These are phyloP conservation scores for Drosophila prolongata DNA, from an alignment of 2,888 invertebrate species.

Conservation along the genomic window DNA sequence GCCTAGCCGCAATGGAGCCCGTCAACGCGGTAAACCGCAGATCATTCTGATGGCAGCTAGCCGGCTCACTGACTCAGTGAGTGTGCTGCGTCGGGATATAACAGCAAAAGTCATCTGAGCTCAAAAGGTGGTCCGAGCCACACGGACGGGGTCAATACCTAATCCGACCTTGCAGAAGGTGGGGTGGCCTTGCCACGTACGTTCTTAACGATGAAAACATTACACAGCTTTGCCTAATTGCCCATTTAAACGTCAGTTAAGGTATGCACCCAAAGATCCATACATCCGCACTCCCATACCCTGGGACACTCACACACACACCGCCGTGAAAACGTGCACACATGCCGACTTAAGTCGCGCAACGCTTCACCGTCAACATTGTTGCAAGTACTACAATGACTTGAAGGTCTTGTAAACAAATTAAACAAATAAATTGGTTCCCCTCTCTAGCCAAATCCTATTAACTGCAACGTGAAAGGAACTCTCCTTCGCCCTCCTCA, in stretches of 20 bases:
- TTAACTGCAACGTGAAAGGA: slow-evolving; percentile 60
- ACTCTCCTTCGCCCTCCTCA: slow-evolving; percentile 13
- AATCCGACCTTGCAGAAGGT: not conserved
- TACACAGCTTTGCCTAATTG: slow-evolving; percentile 64
- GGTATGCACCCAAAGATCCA: slow-evolving; percentile 14
- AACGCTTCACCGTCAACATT: slow-evolving; percentile 23
- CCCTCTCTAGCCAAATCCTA: slow-evolving; percentile 66
- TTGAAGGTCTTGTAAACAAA: slow-evolving; percentile 65
- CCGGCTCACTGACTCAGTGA: slow-evolving; percentile 5
- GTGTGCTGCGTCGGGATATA: not conserved
- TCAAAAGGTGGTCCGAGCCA: not conserved
- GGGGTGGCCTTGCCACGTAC: slow-evolving; percentile 10
- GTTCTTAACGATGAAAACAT: slow-evolving; percentile 48
- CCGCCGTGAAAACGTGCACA: slow-evolving; percentile 11
- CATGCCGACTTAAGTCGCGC: not conserved
- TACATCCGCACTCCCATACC: not conserved
- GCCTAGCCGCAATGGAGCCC: too few species aligned
- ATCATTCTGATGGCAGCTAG: slow-evolving; percentile 3
- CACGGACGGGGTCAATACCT: too few species aligned
- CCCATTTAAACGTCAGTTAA: slow-evolving; percentile 56
- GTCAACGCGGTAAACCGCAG: not conserved
- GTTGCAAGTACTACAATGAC: slow-evolving; percentile 48
- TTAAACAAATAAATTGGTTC: slow-evolving; percentile 76
- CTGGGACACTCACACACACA: not conserved
- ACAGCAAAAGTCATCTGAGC: not conserved